Base-by-base conservation (phyloP, 2,888 invertebrate genomes). In the Augiades crinisus region DNA sequence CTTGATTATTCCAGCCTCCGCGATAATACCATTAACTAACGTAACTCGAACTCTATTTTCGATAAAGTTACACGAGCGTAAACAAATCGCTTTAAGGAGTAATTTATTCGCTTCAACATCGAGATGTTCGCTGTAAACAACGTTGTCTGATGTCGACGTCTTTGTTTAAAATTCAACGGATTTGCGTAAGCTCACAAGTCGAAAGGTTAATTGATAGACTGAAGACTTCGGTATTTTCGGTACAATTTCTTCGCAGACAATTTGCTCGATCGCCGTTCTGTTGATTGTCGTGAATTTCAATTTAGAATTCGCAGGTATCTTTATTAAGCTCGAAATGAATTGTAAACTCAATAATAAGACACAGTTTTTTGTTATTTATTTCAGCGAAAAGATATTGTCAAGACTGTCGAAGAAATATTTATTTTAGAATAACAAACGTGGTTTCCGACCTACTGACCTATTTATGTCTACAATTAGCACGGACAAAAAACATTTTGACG, bases 91-190 rank as follows among this genome's bases (percentile, higher is more conserved):
- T 55, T 56, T 50, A 59, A 31, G 27, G 45, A 47, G 53, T 57
- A 59, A 65, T 65, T 60, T 61, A 62, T 64, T 60, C 53, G 54
- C 49, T 59, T 59, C 59, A 58, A 60, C 60, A 61, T 58, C 57
- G 51, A 58, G 57, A 58, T 59, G 56, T 54, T 44, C 36, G 53
- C 49, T 57, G 59, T 60, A 58, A 63, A 61, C 60, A 62, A 49
- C 50, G 51, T 50, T 27, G 33, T 51, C 47, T 24, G 37, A 57
- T 59, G 53, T 55, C 51, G 31, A 10, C 49, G 51, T 51, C 54
- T 58, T 55, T 54, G 52, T 56, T 60, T 58, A 45, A 45, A 41
- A 43, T 52, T 43, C 44, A 24, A 33, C 47, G 47, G 44, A 53
- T 53, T 56, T 47, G 30, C 33, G 46, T 34, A 34, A 49, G 38